Conservation (phyloP, 2,797 vertebrate genomes). For the Galago senegalensis region DNA sequence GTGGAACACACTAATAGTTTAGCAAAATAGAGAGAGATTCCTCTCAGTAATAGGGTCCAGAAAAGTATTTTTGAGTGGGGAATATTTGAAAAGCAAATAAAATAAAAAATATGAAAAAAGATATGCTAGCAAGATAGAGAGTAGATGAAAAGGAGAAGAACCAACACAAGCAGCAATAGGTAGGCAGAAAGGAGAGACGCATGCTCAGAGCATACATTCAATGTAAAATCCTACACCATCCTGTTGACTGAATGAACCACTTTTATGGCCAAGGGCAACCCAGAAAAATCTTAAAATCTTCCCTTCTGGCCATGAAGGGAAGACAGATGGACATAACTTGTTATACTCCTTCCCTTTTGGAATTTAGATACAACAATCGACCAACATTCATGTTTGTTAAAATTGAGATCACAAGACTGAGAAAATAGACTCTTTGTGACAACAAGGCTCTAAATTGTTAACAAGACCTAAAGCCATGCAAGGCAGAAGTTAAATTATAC, state of each 20-base stretch:
- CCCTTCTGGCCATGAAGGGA: neutral
- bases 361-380: neutral
- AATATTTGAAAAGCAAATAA: constrained; percentile 54
- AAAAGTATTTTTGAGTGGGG: neutral
- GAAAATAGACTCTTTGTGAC: neutral
- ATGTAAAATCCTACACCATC: neutral
- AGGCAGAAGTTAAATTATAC: neutral
- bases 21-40: neutral
- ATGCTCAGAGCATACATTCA: neutral
- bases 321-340: neutral
- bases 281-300: neutral
- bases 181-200: neutral
- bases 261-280: neutral
- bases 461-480: neutral
- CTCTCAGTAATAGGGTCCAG: neutral
- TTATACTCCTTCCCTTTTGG: neutral
- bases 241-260: neutral
- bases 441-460: neutral
- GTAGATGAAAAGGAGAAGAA: neutral
- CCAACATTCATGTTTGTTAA: neutral
- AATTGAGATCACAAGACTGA: neutral
- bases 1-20: neutral
- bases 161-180: neutral
- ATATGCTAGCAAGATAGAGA: neutral
- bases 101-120: neutral